Conservation (phyloP, 2,888 invertebrate species). For the Malacosoma neustria region DNA sequence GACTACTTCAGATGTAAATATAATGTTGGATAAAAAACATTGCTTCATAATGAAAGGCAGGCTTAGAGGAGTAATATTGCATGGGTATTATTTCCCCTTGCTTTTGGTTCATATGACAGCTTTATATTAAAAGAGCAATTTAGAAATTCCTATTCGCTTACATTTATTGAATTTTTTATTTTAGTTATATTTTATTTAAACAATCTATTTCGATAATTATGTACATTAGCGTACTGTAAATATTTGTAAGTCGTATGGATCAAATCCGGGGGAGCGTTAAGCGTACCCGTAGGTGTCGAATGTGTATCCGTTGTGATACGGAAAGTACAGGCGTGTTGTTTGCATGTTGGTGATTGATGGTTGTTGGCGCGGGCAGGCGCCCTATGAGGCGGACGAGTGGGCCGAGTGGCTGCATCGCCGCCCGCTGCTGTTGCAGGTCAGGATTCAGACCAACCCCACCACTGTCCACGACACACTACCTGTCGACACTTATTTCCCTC, state of each 20-base stretch:
- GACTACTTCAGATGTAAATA: constrained; percentile 33
- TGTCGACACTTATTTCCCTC: constrained; percentile 12
- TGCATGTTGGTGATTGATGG: constrained; percentile 69
- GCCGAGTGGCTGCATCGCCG: constrained; percentile 78
- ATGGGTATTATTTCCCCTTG: constrained; percentile 42
- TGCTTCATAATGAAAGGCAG: constrained; percentile 35
- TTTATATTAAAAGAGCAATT: background rate
- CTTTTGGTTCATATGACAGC: constrained; percentile 25
- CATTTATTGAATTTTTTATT: too few species aligned
- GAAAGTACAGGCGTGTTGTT: constrained; percentile 59
- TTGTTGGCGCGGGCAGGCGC: constrained; percentile 61
- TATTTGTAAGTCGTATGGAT: constrained; percentile 6
- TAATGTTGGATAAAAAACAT: constrained; percentile 20
- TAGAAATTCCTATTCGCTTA: too few species aligned
- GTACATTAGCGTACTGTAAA: background rate
- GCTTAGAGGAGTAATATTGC: constrained; percentile 63
- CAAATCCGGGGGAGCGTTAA: constrained; percentile 20
- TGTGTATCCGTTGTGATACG: constrained; percentile 19
- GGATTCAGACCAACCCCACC: constrained; percentile 30
- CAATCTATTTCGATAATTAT: too few species aligned
- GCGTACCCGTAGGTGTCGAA: constrained; percentile 14
- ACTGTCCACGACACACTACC: constrained; percentile 8
- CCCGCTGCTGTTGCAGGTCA: constrained; percentile 91
- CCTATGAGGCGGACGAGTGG: constrained; percentile 64
- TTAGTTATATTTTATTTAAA: too few species aligned